Conservation (phyloP, 2,888 invertebrate species). For the Hemistola chrysoprasaria region DNA sequence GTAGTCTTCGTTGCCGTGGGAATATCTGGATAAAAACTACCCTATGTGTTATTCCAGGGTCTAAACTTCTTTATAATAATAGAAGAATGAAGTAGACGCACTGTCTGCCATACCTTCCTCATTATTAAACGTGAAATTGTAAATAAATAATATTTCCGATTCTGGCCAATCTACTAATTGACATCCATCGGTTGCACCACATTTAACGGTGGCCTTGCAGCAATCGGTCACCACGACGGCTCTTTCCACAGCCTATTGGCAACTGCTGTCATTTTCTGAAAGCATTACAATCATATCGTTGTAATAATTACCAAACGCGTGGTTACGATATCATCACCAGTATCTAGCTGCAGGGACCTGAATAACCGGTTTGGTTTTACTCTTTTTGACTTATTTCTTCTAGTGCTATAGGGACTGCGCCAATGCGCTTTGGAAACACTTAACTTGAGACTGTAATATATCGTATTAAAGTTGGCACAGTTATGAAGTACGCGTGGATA, state of each 20-base stretch:
- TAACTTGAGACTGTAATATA: constrained; percentile 2
- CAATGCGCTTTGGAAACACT: constrained; percentile 4
- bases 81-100: too few species aligned
- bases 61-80: too few species aligned
- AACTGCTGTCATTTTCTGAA: constrained; percentile 14
- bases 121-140: constrained; percentile 2
- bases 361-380: constrained; percentile 9
- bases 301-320: constrained; percentile 23
- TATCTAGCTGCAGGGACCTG: neutral
- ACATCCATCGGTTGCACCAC: constrained; percentile 3
- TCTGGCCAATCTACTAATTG: constrained; percentile 1
- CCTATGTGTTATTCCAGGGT: too few species aligned
- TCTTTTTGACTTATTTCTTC: neutral
- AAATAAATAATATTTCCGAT: constrained; percentile 4
- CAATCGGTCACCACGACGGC: constrained; percentile 9
- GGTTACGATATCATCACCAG: constrained; percentile 23
- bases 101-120: too few species aligned
- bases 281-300: constrained; percentile 24
- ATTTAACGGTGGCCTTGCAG: constrained; percentile 13
- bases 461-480: constrained; percentile 3
- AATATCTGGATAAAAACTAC: too few species aligned
- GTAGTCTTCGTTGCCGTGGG: too few species aligned
- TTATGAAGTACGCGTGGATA: constrained; percentile 15
- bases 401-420: neutral
- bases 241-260: constrained; percentile 21